These are phyloP conservation scores for Syndactyla subalaris DNA, from an alignment of 2,797 vertebrate genomes.

Conservation along the genomic window DNA sequence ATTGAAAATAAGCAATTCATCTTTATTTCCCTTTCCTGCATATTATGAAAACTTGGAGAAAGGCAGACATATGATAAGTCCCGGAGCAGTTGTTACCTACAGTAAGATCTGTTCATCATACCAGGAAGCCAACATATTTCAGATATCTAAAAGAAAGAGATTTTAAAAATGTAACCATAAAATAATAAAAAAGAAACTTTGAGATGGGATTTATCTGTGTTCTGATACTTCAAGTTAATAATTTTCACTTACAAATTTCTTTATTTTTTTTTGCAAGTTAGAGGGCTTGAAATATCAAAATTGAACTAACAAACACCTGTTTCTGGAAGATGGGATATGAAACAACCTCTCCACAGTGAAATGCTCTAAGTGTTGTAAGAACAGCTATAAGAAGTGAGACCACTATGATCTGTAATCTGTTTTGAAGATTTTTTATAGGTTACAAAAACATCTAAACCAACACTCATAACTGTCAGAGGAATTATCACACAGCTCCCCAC, in stretches of 20 bases:
- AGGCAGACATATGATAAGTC: not conserved
- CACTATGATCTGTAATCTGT: not conserved
- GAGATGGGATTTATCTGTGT: not conserved
- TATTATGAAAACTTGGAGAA: not conserved
- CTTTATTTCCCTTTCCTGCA: not conserved
- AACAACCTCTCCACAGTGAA: not conserved
- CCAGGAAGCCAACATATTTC: not conserved
- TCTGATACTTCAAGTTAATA: not conserved
- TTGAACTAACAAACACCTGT: not conserved
- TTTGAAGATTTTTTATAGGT: not conserved
- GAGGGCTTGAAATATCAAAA: not conserved
- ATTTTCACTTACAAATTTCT: not conserved
- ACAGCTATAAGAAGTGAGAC: not conserved
- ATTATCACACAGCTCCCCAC: not conserved
- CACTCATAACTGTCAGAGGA: not conserved
- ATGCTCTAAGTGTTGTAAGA: not conserved
- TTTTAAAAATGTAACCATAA: not conserved
- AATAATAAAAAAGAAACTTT: not conserved
- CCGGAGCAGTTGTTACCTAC: not conserved
- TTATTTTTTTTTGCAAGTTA: not conserved
- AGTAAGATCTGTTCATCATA: not conserved
- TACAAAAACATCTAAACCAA: not conserved
- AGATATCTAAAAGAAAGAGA: not conserved
- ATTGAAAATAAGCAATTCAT: not conserved
- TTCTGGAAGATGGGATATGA: not conserved